phyloP scores from a whole-genome alignment of 2,888 invertebrate species.

The Melipona beecheii region DNA sequence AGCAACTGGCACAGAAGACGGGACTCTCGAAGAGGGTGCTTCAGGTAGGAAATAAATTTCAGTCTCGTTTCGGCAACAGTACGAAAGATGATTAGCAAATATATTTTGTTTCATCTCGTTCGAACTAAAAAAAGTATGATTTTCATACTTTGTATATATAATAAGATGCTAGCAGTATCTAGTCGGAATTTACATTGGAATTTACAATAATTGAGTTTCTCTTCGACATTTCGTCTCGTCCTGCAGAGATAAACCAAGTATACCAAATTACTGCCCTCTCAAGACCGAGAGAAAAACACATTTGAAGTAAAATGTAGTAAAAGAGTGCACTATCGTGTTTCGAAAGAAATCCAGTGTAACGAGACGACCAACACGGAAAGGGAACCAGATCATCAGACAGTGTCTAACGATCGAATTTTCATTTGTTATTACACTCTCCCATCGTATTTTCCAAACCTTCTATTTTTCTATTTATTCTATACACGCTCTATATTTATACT shows the following conservation, averaged over 20 bases:
- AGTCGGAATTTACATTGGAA: background rate
- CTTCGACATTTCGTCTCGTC: background rate
- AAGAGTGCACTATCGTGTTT: background rate
- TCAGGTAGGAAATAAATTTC: constrained; percentile 89
- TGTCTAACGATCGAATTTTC: background rate
- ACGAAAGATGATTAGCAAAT: background rate
- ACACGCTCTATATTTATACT: background rate
- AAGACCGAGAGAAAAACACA: too few species aligned
- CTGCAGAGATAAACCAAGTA: too few species aligned
- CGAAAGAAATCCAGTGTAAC: background rate
- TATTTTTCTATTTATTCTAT: too few species aligned
- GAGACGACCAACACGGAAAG: background rate
- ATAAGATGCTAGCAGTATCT: background rate
- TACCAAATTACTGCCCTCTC: too few species aligned
- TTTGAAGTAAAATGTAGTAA: background rate
- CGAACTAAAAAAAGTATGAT: background rate
- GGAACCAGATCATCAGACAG: background rate
- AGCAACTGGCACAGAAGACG: constrained; percentile 99
- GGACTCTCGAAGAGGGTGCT: constrained; percentile 98
- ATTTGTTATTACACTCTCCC: background rate
- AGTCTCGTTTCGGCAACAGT: background rate
- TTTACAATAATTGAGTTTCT: background rate
- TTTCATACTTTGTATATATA: too few species aligned
- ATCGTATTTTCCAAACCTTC: background rate
- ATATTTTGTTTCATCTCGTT: background rate